phyloP scores from a whole-genome alignment of 2,888 invertebrate genomes.

The Perizoma flavofasciatum region DNA sequence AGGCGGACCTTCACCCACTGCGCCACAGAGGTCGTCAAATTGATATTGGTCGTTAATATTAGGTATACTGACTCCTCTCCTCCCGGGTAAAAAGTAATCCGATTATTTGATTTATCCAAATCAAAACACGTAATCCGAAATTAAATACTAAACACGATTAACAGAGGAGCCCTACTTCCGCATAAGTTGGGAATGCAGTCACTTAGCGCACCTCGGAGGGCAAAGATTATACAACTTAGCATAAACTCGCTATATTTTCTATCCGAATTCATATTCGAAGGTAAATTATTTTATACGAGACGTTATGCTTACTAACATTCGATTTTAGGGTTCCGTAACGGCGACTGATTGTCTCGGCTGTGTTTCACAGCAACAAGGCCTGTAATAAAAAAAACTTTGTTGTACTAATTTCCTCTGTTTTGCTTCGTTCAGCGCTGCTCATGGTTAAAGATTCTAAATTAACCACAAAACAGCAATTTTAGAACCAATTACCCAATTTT shows the following conservation, averaged over 20 bases:
- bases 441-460: too few relatives aligned
- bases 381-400: too few relatives aligned
- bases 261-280: slow-evolving; percentile 49
- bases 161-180: slow-evolving; percentile 67
- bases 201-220: slow-evolving; percentile 55
- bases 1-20: too few relatives aligned
- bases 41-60: too few relatives aligned
- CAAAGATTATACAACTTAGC: slow-evolving; percentile 60
- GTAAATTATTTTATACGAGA: slow-evolving; percentile 47
- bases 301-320: slow-evolving; percentile 34
- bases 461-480: too few relatives aligned
- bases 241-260: slow-evolving; percentile 49
- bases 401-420: too few relatives aligned
- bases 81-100: too few relatives aligned
- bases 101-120: slow-evolving; percentile 1
- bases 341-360: slow-evolving; percentile 5
- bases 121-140: slow-evolving; percentile 13
- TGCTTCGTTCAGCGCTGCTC: too few relatives aligned
- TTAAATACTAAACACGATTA: slow-evolving; percentile 64
- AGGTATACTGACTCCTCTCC: too few relatives aligned
- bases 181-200: slow-evolving; percentile 65
- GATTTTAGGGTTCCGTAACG: slow-evolving; percentile 26
- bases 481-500: too few relatives aligned
- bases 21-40: too few relatives aligned
- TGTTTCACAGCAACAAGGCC: too few relatives aligned